Base-by-base conservation (phyloP, 2,113 vertebrate species). In the Pteruthius melanotis region DNA sequence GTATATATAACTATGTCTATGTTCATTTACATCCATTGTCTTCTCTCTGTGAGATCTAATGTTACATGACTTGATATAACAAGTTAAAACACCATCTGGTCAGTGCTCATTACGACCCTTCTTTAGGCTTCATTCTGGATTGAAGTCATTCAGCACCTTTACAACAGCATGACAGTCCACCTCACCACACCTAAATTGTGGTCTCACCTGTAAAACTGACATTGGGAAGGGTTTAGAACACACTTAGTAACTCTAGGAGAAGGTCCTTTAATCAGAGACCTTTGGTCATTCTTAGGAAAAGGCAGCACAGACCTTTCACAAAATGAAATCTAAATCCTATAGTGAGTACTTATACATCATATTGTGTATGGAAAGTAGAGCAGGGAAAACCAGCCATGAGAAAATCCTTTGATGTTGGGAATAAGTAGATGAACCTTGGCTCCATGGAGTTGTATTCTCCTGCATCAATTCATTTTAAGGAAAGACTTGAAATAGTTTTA, bases 401-500 rank as follows among this genome's bases (percentile, higher is more conserved):
- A 76, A 71, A 92, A 20, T 7, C 6, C 28, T 71, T 35, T 49
- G 33, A 40, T 44, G 4, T 1, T 53, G 16, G 47, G 14, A 76
- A 30, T 35, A 45, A 30, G 20, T 37, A 54, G 20, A 19, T 80
- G 68, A 87, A 35, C 20, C 27, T 53, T 42, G 37, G 6, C 2
- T 12, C 5, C 14, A 4, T 13, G 4, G 22, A 23, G 2, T 35
- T 47, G 6, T 30, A 40, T 23, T 11, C 1, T 33, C 22, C 23
- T 59, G 10, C 4, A 13, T 27, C 13, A 47, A 56, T 42, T 72
- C 2, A 26, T 31, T 91, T 72, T 56, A 45, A 60, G 6, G 30
- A 72, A 71, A 66, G 8, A 12, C 9, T 6, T 76, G 11, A 31
- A 54, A 24, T 40, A n/a, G 17, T 93, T 77, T 89, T 39, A 37